These are phyloP conservation scores for Heliconius ismenius DNA, from an alignment of 2,888 invertebrate species.

Conservation along the genomic window DNA sequence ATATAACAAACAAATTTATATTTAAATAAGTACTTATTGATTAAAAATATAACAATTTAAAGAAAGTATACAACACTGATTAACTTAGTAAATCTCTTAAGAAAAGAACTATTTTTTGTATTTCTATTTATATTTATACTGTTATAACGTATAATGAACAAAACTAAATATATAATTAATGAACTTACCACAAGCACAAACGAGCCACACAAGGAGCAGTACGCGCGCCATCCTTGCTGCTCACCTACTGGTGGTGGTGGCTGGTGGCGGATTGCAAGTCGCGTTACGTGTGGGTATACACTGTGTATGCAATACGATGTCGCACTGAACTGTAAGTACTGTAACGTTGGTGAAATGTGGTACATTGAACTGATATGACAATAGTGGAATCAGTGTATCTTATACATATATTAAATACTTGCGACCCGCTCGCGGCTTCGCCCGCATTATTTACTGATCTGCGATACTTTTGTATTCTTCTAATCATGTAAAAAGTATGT, in stretches of 20 bases:
- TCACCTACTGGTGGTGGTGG: slow-evolving; percentile 37
- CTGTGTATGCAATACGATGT: slow-evolving; percentile 36
- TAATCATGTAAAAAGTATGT: too few species aligned
- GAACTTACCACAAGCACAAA: slow-evolving; percentile 44
- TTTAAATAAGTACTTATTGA: too few species aligned
- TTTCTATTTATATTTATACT: not conserved
- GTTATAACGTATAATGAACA: not conserved
- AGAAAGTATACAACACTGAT: too few species aligned
- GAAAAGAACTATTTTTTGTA: too few species aligned
- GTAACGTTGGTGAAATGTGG: slow-evolving; percentile 26
- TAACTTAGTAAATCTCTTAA: too few species aligned
- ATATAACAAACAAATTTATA: too few species aligned
- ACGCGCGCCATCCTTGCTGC: slow-evolving; percentile 56
- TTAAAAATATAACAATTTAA: too few species aligned
- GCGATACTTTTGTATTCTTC: too few species aligned
- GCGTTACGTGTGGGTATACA: slow-evolving; percentile 33
- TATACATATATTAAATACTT: not conserved
- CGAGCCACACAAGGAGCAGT: slow-evolving; percentile 37
- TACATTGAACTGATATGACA: slow-evolving; percentile 15
- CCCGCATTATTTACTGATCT: too few species aligned
- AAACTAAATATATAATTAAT: not conserved
- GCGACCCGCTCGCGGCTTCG: too few species aligned
- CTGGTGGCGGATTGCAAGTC: slow-evolving; percentile 13
- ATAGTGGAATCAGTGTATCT: not conserved
- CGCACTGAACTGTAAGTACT: slow-evolving; percentile 26